Base-by-base conservation (phyloP, 2,888 invertebrate genomes). In the Protophormia terraenovae region DNA sequence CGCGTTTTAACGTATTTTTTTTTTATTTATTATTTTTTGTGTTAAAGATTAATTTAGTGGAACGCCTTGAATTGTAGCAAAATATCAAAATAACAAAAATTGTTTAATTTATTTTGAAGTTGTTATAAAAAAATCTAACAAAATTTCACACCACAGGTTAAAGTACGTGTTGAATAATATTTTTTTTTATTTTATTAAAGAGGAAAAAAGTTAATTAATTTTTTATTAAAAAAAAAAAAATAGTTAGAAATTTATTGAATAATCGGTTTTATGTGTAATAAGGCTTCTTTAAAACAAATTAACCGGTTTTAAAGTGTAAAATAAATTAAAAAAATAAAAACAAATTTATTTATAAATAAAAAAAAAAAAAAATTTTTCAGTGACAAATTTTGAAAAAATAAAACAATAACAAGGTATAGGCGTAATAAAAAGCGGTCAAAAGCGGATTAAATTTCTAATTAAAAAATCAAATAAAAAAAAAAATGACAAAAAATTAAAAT, bases 141-240 rank as follows among this genome's bases (percentile, higher is more conserved):
- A 82, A 85, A 85, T 85, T 85, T 85, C 85, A 29, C 85, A 85
- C 32, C 64, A 79, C 64, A 85, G 82, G 85, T 75, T 82, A 82
- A 85, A 85, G 85, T 85, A 82, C 73, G 85, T 85, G 64, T 72
- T 66, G 58, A 69, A 60, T 41, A 35, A 32, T 64, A 32, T 77
- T 16, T 35, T 16, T 58, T 16, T 35, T 16, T 58, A 7, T 6
- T 19, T 47, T 0, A 2, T 47, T 29, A 55, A 53, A 50, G 41
- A 29, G n/a, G n/a, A n/a, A 22, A 41, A 16, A 64, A 50, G 29
- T 77, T 24, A 79, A 45, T 72, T 64, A 47, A 47, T 72, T 69
- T 60, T 76, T 69, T 45, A 6, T 14, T 62, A 5, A 5, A 12
- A 16, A 7, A 16, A 16, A n/a, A 55, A 27, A 75, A 64, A n/a